phyloP scores from a whole-genome alignment of 2,113 vertebrate species.

The Notarius lentiginosus region DNA sequence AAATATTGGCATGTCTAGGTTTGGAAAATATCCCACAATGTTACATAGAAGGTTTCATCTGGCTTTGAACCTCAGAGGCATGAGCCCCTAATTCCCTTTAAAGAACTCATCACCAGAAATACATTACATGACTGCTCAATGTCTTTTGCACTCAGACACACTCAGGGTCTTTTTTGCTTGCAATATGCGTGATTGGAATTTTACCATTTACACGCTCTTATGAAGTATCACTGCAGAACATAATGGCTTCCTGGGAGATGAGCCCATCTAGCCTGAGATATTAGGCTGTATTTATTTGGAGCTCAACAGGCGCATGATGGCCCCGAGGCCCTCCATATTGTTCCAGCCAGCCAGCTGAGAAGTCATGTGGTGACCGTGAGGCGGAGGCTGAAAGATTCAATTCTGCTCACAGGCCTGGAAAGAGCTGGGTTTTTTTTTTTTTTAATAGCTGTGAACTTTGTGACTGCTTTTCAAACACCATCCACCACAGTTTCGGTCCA shows the following conservation, averaged over 20 bases:
- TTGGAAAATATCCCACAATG: not conserved
- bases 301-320: constrained; percentile 26
- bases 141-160: constrained; percentile 21
- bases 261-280: constrained; percentile 41
- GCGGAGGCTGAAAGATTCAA: constrained; percentile 57
- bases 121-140: constrained; percentile 45
- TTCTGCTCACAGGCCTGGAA: constrained; percentile 56
- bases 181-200: constrained; percentile 57
- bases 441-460: constrained; percentile 19
- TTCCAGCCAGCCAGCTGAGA: constrained; percentile 40
- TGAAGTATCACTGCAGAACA: constrained; percentile 56
- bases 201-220: constrained; percentile 55
- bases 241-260: constrained; percentile 52
- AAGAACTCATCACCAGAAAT: constrained; percentile 48
- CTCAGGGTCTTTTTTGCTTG: constrained; percentile 42
- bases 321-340: constrained; percentile 30
- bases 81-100: constrained; percentile 27
- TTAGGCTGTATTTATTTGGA: constrained; percentile 42
- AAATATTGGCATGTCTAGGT: constrained; percentile 3
- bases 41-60: not conserved
- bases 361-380: constrained; percentile 36
- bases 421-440: constrained; percentile 9
- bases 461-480: constrained; percentile 29
- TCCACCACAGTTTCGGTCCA: not conserved
- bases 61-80: not conserved